These are phyloP conservation scores for Phytoseiulus persimilis DNA, from an alignment of 2,888 invertebrate genomes.

Conservation along the genomic window DNA sequence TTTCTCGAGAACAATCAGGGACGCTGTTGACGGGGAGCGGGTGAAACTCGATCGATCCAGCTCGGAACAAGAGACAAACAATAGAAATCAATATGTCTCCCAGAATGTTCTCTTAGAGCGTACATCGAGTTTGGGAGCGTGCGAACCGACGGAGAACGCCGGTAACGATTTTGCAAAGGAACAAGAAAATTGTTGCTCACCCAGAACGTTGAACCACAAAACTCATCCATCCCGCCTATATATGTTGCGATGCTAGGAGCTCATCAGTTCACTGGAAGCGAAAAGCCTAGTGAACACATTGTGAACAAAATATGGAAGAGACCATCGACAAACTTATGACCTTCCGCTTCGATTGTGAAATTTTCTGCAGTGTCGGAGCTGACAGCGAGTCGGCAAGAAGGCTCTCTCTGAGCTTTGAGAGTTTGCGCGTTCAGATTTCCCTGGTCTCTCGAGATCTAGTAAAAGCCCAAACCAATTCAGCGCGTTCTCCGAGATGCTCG, in stretches of 20 bases:
- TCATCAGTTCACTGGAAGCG: background rate
- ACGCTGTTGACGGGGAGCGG: background rate
- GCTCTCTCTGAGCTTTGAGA: background rate
- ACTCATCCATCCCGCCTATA: slow-evolving; percentile 13
- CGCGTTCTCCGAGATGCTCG: too few species aligned
- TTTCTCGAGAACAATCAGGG: too few species aligned
- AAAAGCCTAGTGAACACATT: background rate
- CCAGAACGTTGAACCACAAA: slow-evolving; percentile 24
- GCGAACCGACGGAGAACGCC: background rate
- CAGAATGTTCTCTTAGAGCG: background rate
- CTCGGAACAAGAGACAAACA: background rate
- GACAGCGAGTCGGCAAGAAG: background rate
- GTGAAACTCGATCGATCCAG: background rate
- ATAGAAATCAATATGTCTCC: background rate
- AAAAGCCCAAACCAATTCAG: too few species aligned
- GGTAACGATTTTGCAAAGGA: background rate
- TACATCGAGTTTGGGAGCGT: background rate
- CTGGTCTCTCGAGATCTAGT: background rate
- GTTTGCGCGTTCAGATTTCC: background rate
- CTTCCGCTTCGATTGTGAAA: background rate
- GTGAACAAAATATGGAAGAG: background rate
- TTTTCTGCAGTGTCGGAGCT: background rate
- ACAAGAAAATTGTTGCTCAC: background rate
- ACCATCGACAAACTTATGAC: background rate
- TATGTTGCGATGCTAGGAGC: background rate